Evolutionary conservation across 2,888 invertebrate genomes (phyloP).

Genomic region (Hirudinaria manillensis): DNA sequence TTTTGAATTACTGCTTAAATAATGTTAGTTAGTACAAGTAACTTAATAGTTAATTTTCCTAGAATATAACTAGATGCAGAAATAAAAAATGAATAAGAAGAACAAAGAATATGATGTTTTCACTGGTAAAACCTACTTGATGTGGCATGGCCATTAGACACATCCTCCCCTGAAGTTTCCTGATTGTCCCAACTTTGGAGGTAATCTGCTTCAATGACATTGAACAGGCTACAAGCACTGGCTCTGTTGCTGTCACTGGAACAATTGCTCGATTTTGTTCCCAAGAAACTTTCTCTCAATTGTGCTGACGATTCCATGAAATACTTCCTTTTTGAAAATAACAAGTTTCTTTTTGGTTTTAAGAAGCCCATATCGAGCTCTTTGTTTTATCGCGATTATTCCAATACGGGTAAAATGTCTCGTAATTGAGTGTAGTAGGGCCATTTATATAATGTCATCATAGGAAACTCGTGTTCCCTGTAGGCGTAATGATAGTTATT

Average conservation of each 20-base stretch:
- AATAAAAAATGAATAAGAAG: too few relatives aligned
- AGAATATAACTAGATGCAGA: too few relatives aligned
- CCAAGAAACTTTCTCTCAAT: conserved; percentile 12
- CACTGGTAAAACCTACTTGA: conserved; percentile 4
- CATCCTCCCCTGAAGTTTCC: not conserved
- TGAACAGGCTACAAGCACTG: conserved; percentile 32
- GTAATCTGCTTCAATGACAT: conserved; percentile 36
- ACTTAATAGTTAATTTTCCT: too few relatives aligned
- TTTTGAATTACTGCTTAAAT: too few relatives aligned
- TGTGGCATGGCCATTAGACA: not conserved
- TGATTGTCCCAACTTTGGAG: conserved; percentile 29
- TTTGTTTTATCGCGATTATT: too few relatives aligned
- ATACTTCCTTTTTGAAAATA: not conserved
- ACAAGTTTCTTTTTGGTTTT: conserved; percentile 21
- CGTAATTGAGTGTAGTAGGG: too few relatives aligned
- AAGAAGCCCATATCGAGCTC: not conserved
- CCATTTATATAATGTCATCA: too few relatives aligned
- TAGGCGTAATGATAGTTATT: too few relatives aligned
- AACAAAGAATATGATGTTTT: too few relatives aligned
- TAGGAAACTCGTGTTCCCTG: too few relatives aligned
- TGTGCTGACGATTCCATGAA: conserved; percentile 12
- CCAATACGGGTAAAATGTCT: too few relatives aligned
- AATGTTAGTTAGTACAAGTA: too few relatives aligned
- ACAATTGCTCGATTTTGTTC: conserved; percentile 5
- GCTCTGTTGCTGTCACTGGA: conserved; percentile 36